Evolutionary conservation across 2,797 vertebrate genomes (phyloP).

Genomic region (Pipistrellus nathusii): DNA sequence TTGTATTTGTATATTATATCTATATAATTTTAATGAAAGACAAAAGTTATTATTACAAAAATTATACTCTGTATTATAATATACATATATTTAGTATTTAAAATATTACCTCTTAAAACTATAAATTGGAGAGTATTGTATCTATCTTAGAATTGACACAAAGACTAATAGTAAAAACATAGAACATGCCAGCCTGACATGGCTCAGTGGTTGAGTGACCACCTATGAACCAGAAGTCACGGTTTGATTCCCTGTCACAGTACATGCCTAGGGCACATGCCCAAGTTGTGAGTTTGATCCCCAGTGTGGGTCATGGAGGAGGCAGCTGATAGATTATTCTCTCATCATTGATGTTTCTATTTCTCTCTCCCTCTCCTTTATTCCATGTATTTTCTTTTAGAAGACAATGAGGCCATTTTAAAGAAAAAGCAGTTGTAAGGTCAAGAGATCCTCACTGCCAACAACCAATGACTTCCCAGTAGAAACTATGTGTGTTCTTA

Average conservation of each 20-base stretch:
- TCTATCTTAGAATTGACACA: background rate
- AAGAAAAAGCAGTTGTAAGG: background rate
- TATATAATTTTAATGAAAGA: background rate
- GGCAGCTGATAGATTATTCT: too few relatives aligned
- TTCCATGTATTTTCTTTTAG: background rate
- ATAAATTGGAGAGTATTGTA: background rate
- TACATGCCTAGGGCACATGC: too few relatives aligned
- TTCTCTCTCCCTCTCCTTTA: background rate
- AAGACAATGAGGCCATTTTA: background rate
- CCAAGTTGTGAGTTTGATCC: too few relatives aligned
- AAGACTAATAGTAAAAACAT: background rate
- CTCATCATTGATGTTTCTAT: too few relatives aligned
- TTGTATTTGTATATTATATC: too few relatives aligned
- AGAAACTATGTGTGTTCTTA: background rate
- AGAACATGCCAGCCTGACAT: too few relatives aligned
- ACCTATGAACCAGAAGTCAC: too few relatives aligned
- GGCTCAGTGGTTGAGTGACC: too few relatives aligned
- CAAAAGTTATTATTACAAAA: background rate
- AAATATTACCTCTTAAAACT: slow-evolving; percentile 11
- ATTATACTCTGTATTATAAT: background rate
- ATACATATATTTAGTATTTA: background rate
- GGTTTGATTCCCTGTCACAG: too few relatives aligned
- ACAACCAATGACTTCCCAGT: background rate
- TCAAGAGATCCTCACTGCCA: background rate
- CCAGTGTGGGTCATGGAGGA: too few relatives aligned